Percentiles rank a stretch among this genome's conserved stretches.
Evolutionary conservation across 2,113 vertebrate genomes (phyloP).

Genomic region (Platichthys flesus): DNA sequence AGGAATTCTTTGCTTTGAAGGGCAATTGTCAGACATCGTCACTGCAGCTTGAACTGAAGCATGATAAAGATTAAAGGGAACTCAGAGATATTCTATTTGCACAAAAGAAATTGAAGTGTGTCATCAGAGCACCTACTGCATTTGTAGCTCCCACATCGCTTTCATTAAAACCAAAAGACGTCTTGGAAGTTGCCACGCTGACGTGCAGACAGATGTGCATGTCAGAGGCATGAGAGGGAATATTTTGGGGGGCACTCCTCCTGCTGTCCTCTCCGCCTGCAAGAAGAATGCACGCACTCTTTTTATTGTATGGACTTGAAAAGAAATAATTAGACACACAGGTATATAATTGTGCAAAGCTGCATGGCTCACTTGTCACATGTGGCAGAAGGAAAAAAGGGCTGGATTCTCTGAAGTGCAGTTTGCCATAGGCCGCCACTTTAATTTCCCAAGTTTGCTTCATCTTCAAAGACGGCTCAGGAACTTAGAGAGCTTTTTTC

Average conservation of each 20-base stretch:
- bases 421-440: constrained; percentile 74
- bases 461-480: constrained; percentile 73
- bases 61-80: constrained; percentile 65
- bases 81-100: constrained; percentile 59
- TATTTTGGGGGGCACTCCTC: constrained; percentile 74
- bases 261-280: constrained; percentile 61
- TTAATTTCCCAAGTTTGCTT: constrained; percentile 78
- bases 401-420: constrained; percentile 72
- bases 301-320: constrained; percentile 79
- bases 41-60: constrained; percentile 52
- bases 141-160: constrained; percentile 63
- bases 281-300: constrained; percentile 66
- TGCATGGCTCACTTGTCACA: constrained; percentile 77
- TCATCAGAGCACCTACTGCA: constrained; percentile 62
- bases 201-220: constrained; percentile 79
- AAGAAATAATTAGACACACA: constrained; percentile 84
- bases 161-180: constrained; percentile 75
- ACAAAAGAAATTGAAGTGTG: constrained; percentile 65
- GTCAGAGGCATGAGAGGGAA: constrained; percentile 78
- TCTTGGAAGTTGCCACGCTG: constrained; percentile 71
- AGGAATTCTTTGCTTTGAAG: constrained; percentile 34
- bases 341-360: constrained; percentile 77
- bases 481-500: not conserved
- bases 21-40: constrained; percentile 52
- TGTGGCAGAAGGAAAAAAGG: constrained; percentile 65